Evolutionary conservation across 2,113 vertebrate genomes (phyloP).

Genomic region (Peromyscus leucopus): DNA sequence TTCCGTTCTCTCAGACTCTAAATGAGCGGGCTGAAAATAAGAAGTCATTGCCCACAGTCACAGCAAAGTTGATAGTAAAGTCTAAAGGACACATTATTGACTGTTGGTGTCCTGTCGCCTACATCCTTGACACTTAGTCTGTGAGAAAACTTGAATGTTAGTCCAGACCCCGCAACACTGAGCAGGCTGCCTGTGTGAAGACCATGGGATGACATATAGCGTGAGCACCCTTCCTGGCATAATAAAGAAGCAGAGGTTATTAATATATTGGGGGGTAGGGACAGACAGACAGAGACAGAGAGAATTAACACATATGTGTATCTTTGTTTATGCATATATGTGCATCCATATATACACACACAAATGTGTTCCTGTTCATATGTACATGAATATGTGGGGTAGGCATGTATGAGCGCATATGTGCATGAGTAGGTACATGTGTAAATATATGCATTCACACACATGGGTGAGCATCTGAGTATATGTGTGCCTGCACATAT

Average conservation of each 20-base stretch:
- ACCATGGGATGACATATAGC: background rate
- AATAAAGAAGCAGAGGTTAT: background rate
- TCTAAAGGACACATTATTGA: background rate
- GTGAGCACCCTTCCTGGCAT: background rate
- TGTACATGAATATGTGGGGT: background rate
- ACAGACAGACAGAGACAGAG: background rate
- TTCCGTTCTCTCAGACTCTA: background rate
- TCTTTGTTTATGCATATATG: background rate
- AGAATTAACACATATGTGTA: background rate
- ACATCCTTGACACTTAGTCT: background rate
- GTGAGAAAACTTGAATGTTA: background rate
- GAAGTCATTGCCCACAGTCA: background rate
- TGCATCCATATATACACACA: background rate
- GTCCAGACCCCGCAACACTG: no score
- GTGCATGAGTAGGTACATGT: background rate
- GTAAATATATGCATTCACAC: background rate
- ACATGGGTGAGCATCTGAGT: background rate
- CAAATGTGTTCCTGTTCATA: no score
- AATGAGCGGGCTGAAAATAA: background rate
- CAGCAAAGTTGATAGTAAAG: background rate
- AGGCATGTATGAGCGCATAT: background rate
- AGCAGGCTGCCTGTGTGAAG: background rate
- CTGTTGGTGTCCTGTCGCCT: accelerated
- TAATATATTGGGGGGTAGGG: no score
- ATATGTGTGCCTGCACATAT: background rate